Evolutionary conservation across 2,113 vertebrate genomes (phyloP).

Genomic region (Bolborhynchus lineola): DNA sequence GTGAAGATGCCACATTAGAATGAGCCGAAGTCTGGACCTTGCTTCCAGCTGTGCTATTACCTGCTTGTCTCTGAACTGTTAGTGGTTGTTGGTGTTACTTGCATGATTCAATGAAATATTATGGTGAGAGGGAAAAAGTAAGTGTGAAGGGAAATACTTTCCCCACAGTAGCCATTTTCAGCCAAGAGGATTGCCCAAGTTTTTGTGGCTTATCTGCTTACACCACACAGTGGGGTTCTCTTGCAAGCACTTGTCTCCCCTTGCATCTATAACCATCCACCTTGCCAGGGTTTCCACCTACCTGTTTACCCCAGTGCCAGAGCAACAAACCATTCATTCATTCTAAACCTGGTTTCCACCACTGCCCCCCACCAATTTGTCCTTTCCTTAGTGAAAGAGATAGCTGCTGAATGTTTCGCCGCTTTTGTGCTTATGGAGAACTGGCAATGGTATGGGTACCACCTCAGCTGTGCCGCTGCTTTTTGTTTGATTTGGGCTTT

Average conservation of each 20-base stretch:
- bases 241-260: background rate
- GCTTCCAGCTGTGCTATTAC: background rate
- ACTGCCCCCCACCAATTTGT: accelerated
- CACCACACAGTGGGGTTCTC: background rate
- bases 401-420: background rate
- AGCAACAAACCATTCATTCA: background rate
- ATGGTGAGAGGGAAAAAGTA: background rate
- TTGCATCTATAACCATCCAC: accelerated
- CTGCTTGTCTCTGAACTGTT: background rate
- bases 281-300: background rate
- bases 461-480: background rate
- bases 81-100: background rate
- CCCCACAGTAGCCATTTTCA: background rate
- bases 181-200: background rate
- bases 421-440: background rate
- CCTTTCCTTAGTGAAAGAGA: background rate
- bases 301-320: background rate
- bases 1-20: background rate
- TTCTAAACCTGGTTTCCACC: background rate
- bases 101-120: background rate
- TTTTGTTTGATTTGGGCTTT: background rate
- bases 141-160: background rate
- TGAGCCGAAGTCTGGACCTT: background rate
- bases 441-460: background rate
- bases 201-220: background rate